phyloP scores from a whole-genome alignment of 2,113 vertebrate genomes.

The Gopherus evgoodei region DNA sequence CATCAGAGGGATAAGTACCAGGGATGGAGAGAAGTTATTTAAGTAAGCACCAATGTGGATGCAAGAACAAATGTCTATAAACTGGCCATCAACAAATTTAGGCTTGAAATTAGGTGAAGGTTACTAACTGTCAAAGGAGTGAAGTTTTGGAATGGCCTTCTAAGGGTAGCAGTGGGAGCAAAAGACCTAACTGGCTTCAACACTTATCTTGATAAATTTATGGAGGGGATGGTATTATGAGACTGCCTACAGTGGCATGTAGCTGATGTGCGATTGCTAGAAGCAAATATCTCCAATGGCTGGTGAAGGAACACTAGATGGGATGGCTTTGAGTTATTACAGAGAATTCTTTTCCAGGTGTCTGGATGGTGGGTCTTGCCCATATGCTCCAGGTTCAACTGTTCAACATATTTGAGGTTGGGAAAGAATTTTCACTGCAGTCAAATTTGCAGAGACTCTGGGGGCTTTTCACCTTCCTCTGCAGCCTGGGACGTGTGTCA shows the following conservation, averaged over 20 bases:
- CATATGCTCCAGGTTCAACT: neutral
- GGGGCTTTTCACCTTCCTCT: no score
- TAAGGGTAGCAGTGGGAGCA: neutral
- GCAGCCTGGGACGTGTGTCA: no score
- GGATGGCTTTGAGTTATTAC: neutral
- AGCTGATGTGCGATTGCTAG: neutral
- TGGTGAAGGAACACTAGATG: neutral
- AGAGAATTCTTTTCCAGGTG: neutral
- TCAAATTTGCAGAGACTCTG: no score
- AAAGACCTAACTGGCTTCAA: neutral
- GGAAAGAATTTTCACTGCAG: no score
- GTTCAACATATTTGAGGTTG: neutral
- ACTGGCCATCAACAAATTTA: neutral
- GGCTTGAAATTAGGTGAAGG: neutral
- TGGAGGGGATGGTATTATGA: neutral
- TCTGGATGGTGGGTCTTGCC: neutral
- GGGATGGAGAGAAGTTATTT: no score
- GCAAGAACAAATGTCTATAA: neutral
- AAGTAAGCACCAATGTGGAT: neutral
- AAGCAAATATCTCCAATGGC: neutral
- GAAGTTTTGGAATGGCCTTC: neutral
- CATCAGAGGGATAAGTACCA: neutral
- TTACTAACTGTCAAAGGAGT: neutral
- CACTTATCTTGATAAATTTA: neutral
- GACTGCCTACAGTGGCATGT: neutral